A percentile compares a stretch with the other conserved stretches of the same genome.
These are phyloP conservation scores for Rhimphoctona megacephalus DNA, from an alignment of 2,888 invertebrate genomes.

Conservation along the genomic window DNA sequence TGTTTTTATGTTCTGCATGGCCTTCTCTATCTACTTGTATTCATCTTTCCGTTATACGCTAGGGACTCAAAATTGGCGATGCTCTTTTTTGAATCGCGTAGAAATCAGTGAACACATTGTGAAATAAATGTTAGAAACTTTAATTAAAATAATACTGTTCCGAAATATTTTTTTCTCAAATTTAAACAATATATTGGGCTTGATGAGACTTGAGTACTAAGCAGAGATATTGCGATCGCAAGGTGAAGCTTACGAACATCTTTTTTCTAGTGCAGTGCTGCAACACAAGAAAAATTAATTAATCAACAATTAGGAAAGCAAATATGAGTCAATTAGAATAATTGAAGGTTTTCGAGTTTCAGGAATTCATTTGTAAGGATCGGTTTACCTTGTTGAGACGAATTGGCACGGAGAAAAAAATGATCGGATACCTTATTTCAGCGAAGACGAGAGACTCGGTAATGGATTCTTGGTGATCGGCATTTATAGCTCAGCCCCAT, in stretches of 20 bases:
- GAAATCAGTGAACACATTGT: background rate
- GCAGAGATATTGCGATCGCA: slow-evolving; percentile 8
- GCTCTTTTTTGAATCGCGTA: background rate
- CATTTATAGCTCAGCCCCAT: slow-evolving; percentile 71
- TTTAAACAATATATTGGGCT: slow-evolving; percentile 12
- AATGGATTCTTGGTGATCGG: slow-evolving; percentile 65
- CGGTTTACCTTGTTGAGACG: background rate
- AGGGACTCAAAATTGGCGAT: no score
- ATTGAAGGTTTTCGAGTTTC: background rate
- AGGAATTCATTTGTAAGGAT: background rate
- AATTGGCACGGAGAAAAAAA: slow-evolving; percentile 20
- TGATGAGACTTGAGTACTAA: slow-evolving; percentile 9
- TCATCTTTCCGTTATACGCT: no score
- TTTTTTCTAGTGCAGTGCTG: background rate
- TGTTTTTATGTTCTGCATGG: no score
- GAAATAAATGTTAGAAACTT: background rate
- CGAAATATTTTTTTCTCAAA: background rate
- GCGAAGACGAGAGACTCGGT: slow-evolving; percentile 60
- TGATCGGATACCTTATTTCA: slow-evolving; percentile 41
- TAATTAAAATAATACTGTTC: background rate
- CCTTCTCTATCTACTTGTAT: no score
- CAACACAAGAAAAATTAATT: background rate
- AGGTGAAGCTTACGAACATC: background rate
- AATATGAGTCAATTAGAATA: background rate
- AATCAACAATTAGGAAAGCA: background rate